These are phyloP conservation scores for Torymus tubicola DNA, from an alignment of 2,888 invertebrate species.

Conservation along the genomic window DNA sequence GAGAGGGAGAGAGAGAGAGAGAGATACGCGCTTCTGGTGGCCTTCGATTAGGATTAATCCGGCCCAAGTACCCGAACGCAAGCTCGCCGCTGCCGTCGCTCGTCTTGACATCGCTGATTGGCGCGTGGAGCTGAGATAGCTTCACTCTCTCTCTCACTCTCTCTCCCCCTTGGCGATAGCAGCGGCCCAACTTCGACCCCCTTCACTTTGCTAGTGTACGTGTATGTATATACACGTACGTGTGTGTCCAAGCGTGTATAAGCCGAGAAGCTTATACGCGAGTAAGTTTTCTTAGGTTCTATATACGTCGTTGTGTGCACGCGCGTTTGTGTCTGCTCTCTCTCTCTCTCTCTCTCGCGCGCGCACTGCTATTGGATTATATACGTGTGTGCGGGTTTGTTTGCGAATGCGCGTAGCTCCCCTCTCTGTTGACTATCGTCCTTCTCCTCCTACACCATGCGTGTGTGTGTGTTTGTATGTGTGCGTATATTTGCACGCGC, in stretches of 20 bases:
- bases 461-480: too few relatives aligned
- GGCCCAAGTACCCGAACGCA: not conserved
- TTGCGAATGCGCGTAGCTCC: too few relatives aligned
- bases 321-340: too few relatives aligned
- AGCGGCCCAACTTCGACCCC: slow-evolving; percentile 27
- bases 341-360: too few relatives aligned
- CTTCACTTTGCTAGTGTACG: not conserved
- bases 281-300: too few relatives aligned
- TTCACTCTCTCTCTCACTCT: not conserved
- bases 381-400: too few relatives aligned
- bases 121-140: not conserved
- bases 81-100: not conserved
- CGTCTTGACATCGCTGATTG: slow-evolving; percentile 31
- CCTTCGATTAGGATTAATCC: slow-evolving; percentile 50
- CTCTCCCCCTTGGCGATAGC: slow-evolving; percentile 26
- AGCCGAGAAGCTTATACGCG: not conserved
- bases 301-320: too few relatives aligned
- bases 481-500: too few relatives aligned
- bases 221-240: too few relatives aligned
- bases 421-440: too few relatives aligned
- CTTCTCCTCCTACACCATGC: too few relatives aligned
- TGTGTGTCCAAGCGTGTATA: not conserved
- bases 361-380: too few relatives aligned
- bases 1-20: not conserved
- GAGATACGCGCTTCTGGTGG: not conserved